These are phyloP conservation scores for Magallana angulata DNA, from an alignment of 1,140 invertebrate genomes.

Conservation along the genomic window DNA sequence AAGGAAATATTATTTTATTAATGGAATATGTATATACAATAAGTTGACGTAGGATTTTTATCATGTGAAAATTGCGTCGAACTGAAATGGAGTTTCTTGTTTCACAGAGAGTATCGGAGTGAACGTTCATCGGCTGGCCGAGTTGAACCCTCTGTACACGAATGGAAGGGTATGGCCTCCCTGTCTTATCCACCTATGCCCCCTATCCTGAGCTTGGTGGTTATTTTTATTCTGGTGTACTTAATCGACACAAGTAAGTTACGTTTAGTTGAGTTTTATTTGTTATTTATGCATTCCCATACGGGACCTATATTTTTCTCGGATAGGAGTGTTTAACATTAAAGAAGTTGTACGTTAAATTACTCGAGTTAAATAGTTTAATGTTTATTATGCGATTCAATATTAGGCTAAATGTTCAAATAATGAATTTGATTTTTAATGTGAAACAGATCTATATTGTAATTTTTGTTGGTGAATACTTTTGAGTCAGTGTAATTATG, in stretches of 20 bases:
- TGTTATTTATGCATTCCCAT: neutral
- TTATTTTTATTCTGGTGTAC: conserved; percentile 47
- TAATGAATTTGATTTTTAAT: too few relatives aligned
- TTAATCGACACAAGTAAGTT: conserved; percentile 23
- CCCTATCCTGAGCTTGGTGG: conserved; percentile 56
- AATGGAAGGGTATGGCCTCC: conserved; percentile 67
- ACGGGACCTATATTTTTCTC: conserved; percentile 16
- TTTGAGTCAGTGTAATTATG: too few relatives aligned
- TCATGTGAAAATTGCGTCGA: conserved; percentile 57
- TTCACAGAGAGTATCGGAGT: conserved; percentile 60
- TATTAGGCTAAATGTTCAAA: too few relatives aligned
- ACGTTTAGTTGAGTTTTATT: neutral
- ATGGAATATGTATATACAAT: conserved; percentile 3
- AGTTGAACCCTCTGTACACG: conserved; percentile 52
- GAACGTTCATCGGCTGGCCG: conserved; percentile 50
- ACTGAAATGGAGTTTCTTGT: conserved; percentile 55
- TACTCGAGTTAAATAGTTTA: neutral
- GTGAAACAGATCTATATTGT: too few relatives aligned
- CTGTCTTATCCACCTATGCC: conserved; percentile 60
- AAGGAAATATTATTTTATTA: conserved; percentile 46
- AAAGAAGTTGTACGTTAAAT: conserved; percentile 36
- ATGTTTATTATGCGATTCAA: too few relatives aligned
- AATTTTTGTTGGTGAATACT: too few relatives aligned
- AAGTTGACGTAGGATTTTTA: conserved; percentile 27
- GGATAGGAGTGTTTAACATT: neutral